Base-by-base conservation (phyloP, 2,113 vertebrate genomes). In the Gallinago jamesoni region DNA sequence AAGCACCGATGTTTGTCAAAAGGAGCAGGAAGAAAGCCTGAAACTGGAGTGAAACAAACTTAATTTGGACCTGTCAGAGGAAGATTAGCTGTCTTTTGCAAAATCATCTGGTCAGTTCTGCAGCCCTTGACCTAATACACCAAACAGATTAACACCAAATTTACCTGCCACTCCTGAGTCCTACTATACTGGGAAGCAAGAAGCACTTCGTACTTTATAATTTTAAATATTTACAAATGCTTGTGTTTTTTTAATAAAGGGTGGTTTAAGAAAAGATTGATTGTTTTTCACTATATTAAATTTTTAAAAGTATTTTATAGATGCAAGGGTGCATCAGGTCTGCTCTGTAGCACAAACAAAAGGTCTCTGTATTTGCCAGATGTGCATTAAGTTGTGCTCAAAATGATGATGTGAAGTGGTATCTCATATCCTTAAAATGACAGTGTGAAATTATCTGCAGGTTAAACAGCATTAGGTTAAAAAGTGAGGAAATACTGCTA, bases 191-290 rank as follows among this genome's bases (percentile, higher is more conserved):
- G 50, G 67, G 67, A 93, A 92, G 39, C 27, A 85, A 88, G 45
- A 83, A 92, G 75, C 55, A 93, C 82, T 77, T 92, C 41, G 41
- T 97, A 90, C n/a, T 92, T 92, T 57, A 80, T 83, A 93, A 68
- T 90, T 95, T 88, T 90, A 88, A 80, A 41, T 74, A 69, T 94
- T 90, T 93, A 84, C 76, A 90, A 80, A 93, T 77, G 43, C 60
- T 87, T 84, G 57, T 67, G 9, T 30, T 72, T 96, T 92, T 94
- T 74, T 59, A 95, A 94, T 95, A 94, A 95, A 96, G 67, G 50
- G 30, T 80, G 25, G 1, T 90, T 94, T 86, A 74, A 83, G 35
- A 89, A 85, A 90, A 82, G 1, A 64, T 11, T 81, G 69, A 59
- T 16, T 4, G 62, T 52, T 75, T 89, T 15, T 91, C 18, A 20